Evolutionary conservation across 2,113 vertebrate genomes (phyloP).

Genomic region (Rissa tridactyla): DNA sequence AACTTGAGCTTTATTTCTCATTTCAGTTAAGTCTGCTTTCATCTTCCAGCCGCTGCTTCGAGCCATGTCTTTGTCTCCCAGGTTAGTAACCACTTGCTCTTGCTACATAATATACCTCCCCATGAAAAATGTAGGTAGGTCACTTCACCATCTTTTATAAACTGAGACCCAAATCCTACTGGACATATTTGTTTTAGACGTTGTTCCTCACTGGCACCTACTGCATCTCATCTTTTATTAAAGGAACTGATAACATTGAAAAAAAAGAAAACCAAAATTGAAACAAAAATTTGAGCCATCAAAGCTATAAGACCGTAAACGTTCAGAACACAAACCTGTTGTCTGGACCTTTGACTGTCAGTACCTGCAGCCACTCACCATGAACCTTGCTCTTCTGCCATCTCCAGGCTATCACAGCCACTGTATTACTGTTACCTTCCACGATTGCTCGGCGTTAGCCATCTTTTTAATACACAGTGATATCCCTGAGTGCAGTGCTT

Average conservation of each 20-base stretch:
- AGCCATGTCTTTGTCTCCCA: not conserved
- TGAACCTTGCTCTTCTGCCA: not conserved
- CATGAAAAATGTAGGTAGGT: not conserved
- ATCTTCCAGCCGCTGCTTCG: not conserved
- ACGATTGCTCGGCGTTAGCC: rapidly evolving
- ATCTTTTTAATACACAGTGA: not conserved
- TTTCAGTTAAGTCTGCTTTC: not conserved
- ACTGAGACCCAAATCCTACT: not conserved
- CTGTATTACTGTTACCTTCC: not conserved
- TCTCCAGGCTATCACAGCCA: not conserved
- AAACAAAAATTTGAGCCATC: not conserved
- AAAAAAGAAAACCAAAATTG: not conserved
- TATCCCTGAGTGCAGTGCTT: not conserved
- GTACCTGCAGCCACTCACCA: not conserved
- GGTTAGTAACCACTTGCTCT: not conserved
- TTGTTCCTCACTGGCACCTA: not conserved
- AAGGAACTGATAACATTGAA: not conserved
- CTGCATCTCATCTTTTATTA: not conserved
- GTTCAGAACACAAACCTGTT: not conserved
- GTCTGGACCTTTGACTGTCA: not conserved
- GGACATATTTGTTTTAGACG: not conserved
- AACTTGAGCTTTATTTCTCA: not conserved
- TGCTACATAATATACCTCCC: not conserved
- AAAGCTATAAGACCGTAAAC: not conserved
- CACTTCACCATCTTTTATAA: not conserved